Conservation (phyloP, 2,888 invertebrate species). For the Philhelius pedissequus region DNA sequence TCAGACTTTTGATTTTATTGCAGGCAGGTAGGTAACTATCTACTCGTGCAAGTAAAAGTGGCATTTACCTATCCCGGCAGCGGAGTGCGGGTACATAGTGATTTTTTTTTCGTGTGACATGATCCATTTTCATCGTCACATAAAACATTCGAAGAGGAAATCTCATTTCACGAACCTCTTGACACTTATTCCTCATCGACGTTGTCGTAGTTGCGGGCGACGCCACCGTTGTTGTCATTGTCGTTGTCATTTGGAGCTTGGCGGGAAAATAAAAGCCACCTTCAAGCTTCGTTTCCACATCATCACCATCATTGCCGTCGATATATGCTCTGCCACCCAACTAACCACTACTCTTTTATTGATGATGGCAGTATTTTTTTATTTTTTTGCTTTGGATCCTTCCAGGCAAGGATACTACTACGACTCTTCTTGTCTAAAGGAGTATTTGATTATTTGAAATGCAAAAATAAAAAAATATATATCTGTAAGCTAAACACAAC, state of each 20-base stretch:
- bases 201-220: too few species aligned
- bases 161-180: constrained; percentile 64
- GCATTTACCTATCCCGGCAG: neutral
- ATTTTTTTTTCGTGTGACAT: constrained; percentile 49
- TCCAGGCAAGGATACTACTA: neutral
- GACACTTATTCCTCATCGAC: constrained; percentile 52
- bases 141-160: constrained; percentile 63
- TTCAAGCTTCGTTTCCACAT: neutral
- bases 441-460: constrained; percentile 43
- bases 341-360: neutral
- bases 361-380: neutral
- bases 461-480: constrained; percentile 27
- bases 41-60: constrained; percentile 28
- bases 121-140: constrained; percentile 61
- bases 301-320: too few species aligned
- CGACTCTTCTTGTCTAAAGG: neutral
- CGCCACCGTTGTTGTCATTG: neutral
- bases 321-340: neutral
- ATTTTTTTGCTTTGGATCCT: neutral
- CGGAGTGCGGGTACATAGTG: constrained; percentile 38
- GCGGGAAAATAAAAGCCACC: constrained; percentile 1
- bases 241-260: neutral
- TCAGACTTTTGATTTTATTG: constrained; percentile 45
- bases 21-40: constrained; percentile 25
- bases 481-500: constrained; percentile 25